phyloP scores from a whole-genome alignment of 2,888 invertebrate species.

The Ecliptopera silaceata region DNA sequence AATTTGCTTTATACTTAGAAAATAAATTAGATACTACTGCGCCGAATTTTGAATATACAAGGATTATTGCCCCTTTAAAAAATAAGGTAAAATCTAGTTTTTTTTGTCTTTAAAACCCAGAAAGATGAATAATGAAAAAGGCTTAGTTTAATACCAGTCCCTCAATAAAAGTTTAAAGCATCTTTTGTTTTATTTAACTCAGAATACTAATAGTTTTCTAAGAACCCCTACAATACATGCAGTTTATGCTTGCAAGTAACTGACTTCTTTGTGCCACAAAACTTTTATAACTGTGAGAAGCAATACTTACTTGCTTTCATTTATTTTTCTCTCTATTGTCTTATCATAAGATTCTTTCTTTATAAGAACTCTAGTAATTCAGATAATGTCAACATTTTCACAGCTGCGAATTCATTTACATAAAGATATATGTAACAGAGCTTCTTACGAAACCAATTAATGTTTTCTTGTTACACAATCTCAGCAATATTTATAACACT shows the following conservation, averaged over 20 bases:
- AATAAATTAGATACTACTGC: constrained; percentile 16
- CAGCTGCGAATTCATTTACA: constrained; percentile 20
- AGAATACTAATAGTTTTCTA: too few relatives aligned
- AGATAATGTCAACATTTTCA: constrained; percentile 14
- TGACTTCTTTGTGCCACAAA: background rate
- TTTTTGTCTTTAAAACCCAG: background rate
- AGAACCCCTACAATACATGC: too few relatives aligned
- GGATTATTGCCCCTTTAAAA: background rate
- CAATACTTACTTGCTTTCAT: background rate
- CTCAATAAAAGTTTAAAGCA: background rate
- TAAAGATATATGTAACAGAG: constrained; percentile 26
- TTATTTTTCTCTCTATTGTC: constrained; percentile 6
- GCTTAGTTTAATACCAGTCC: background rate
- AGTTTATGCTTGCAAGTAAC: too few relatives aligned
- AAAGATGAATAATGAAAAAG: background rate
- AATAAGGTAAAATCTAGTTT: background rate
- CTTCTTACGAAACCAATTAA: constrained; percentile 31
- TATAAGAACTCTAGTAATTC: background rate
- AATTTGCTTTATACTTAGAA: constrained; percentile 20
- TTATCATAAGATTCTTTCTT: background rate
- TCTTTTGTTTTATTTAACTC: too few relatives aligned
- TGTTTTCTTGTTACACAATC: constrained; percentile 25
- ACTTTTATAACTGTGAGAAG: background rate
- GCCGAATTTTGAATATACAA: constrained; percentile 11
- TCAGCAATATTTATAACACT: constrained; percentile 27